Evolutionary conservation across 2,888 invertebrate species (phyloP), one percentile per base, ranked within the genome.

Genomic region (Ochropacha duplaris): DNA sequence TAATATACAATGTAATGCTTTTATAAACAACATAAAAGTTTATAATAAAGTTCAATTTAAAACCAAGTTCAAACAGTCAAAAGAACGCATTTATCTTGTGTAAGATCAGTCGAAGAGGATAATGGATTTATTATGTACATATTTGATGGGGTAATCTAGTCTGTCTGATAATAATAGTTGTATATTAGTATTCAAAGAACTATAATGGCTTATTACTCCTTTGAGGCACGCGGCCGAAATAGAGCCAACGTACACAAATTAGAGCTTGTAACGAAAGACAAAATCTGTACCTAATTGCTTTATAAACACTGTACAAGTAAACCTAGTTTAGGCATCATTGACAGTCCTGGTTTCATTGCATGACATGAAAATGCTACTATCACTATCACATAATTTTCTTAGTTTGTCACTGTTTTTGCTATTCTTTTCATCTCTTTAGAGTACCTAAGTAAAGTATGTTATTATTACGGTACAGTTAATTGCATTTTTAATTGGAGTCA

Each of bases 61-160:
- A n/a, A 39, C 1, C 16, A 16, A 44, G 1, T 8, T 19, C 9
- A 44, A 44, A 44, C 6, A 44, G 19, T 19, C 8, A 44, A 44
- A 44, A 44, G 9, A 44, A 9, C 44, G 1, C 19, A 44, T 44
- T 44, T 19, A 44, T 44, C 44, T 44, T 44, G 44, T 19, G 9
- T 9, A 44, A 19, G 44, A 44, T 9, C 44, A 31, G 11, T 44
- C 22, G 22, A 62, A 62, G 16, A 55, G 54, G 50, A 58, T 64
- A 60, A 59, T 62, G 55, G 55, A 50, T 57, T 59, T 50, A 34
- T 55, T 57, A 39, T 50, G 24, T 50, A 56, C 44, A 54, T 50
- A 54, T 56, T 58, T 57, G 22, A 58, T 57, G 26, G 24, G 44
- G 52, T 14, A 56, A 36, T n/a, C 54, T 54, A 19, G n/a, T 36